Conservation (phyloP, 2,797 vertebrate genomes). For the Brachyrhaphis roseni region DNA sequence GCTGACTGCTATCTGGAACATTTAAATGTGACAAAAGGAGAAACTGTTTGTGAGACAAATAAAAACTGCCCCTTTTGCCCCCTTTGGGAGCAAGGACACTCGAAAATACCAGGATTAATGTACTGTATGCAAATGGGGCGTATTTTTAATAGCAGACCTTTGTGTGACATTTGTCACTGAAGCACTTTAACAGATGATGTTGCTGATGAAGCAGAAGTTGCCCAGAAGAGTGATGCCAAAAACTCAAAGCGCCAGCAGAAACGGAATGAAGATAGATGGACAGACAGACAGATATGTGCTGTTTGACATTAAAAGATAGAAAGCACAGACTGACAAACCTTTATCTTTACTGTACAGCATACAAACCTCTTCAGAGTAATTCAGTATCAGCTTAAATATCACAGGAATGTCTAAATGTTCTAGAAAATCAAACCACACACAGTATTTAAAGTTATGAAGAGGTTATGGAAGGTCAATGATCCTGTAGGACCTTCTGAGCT, state of each 20-base stretch:
- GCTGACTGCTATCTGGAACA: background rate
- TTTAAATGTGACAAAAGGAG: background rate
- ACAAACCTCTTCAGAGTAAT: background rate
- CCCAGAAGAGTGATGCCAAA: background rate
- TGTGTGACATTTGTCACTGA: background rate
- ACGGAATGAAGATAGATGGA: background rate
- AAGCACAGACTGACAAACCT: background rate
- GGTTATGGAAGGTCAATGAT: background rate
- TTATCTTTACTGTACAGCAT: background rate
- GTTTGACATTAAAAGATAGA: background rate
- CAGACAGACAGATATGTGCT: too few relatives aligned
- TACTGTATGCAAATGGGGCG: background rate
- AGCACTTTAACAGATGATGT: background rate
- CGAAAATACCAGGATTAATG: background rate
- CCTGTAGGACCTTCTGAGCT: background rate
- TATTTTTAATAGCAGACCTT: background rate
- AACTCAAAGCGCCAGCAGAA: background rate
- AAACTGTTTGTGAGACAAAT: background rate
- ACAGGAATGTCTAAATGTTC: background rate
- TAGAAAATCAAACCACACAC: background rate
- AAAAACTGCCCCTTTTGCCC: constrained; percentile 24
- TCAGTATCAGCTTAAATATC: background rate
- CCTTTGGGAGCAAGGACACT: constrained; percentile 61
- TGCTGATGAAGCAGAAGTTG: background rate
- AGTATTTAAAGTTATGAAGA: background rate